phyloP scores from a whole-genome alignment of 2,888 invertebrate genomes.

The Ceramica pisi region DNA sequence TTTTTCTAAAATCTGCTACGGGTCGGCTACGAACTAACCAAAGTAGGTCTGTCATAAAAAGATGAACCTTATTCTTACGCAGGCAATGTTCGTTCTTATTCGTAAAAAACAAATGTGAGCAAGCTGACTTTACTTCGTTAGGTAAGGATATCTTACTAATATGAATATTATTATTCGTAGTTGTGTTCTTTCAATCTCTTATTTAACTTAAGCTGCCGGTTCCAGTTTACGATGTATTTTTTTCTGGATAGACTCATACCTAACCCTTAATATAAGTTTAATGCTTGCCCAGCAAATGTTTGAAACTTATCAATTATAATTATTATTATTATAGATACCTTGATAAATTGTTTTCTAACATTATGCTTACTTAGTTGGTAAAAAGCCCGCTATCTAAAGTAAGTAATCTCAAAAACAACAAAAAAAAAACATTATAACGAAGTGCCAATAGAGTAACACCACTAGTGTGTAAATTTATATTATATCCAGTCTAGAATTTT shows the following conservation, averaged over 20 bases:
- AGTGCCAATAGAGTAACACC: conserved; percentile 86
- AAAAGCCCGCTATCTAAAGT: neutral
- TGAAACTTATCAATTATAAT: conserved; percentile 2
- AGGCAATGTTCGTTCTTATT: neutral
- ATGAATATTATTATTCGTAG: neutral
- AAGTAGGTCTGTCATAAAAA: neutral
- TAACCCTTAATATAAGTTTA: neutral
- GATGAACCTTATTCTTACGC: neutral
- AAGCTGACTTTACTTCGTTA: neutral
- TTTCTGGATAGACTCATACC: neutral
- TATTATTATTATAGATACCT: neutral
- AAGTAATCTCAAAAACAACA: conserved; percentile 43
- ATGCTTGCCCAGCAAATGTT: neutral
- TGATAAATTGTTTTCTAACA: conserved; percentile 22
- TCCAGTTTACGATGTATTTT: neutral
- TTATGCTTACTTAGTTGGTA: neutral
- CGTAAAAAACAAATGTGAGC: neutral
- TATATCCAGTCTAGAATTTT: conserved; percentile 35
- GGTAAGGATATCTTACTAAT: neutral
- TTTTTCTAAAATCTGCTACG: neutral
- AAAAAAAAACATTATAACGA: conserved; percentile 63
- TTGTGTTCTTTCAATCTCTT: neutral
- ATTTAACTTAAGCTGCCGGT: neutral
- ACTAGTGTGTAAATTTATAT: conserved; percentile 69
- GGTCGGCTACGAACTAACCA: neutral